Evolutionary conservation across 2,888 invertebrate genomes (phyloP).

Genomic region (Trichopoda pennipes): DNA sequence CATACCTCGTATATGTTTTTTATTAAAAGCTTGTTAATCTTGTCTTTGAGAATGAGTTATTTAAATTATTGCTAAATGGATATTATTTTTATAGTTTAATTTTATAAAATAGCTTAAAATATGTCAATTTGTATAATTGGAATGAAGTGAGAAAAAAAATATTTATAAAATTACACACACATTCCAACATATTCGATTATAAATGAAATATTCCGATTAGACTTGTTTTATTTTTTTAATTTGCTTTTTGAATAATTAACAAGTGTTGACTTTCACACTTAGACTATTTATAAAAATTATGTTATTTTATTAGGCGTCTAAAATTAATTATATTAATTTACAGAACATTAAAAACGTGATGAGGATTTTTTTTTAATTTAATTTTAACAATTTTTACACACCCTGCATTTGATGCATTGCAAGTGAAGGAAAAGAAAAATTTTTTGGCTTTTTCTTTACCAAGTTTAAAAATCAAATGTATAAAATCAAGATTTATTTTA

Average conservation of each 20-base stretch:
- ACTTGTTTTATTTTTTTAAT: slow-evolving; percentile 17
- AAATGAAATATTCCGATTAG: slow-evolving; percentile 21
- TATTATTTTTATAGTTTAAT: no score
- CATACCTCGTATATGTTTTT: no score
- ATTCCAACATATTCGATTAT: background rate
- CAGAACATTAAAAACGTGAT: slow-evolving; percentile 27
- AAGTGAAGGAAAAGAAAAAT: background rate
- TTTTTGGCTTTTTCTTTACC: no score
- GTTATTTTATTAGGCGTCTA: slow-evolving; percentile 53
- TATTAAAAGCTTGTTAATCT: no score
- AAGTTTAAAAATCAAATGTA: no score
- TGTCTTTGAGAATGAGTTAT: no score
- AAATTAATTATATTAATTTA: slow-evolving; percentile 36
- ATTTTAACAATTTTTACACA: background rate
- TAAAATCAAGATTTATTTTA: no score
- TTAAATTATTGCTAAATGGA: no score
- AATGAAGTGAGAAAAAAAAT: no score
- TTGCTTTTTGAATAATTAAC: background rate
- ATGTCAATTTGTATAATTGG: no score
- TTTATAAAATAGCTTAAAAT: no score
- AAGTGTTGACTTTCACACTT: slow-evolving; percentile 59
- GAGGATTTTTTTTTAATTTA: background rate
- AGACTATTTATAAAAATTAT: slow-evolving; percentile 13
- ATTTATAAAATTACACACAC: background rate
- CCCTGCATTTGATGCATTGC: background rate